Conservation (phyloP, 2,797 vertebrate genomes). For the Moxostoma hubbsi region DNA sequence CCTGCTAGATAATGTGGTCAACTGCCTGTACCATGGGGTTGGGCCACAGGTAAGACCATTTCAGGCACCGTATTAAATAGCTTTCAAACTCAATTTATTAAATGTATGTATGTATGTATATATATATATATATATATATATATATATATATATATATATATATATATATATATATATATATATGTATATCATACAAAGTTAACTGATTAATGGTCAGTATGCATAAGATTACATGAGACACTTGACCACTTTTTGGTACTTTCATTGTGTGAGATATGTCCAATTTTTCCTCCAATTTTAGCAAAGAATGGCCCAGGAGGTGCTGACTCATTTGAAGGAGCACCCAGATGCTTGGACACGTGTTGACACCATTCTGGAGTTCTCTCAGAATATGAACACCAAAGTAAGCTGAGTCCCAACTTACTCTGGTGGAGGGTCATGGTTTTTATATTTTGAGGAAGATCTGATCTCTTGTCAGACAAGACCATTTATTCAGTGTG, state of each 20-base stretch:
- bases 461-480: constrained; percentile 75
- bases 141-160: too few relatives aligned
- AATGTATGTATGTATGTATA: too few relatives aligned
- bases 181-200: too few relatives aligned
- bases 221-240: background rate
- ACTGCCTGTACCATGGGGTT: constrained; percentile 98
- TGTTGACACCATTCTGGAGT: constrained; percentile 99
- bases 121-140: too few relatives aligned
- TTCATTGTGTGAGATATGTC: background rate
- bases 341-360: constrained; percentile 99
- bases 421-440: constrained; percentile 60
- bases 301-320: constrained; percentile 99
- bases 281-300: constrained; percentile 65
- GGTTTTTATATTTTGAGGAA: constrained; percentile 88
- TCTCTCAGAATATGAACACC: constrained; percentile 99
- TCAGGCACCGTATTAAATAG: background rate
- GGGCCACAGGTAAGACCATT: constrained; percentile 88
- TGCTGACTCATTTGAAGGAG: constrained; percentile 98
- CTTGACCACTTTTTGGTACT: background rate
- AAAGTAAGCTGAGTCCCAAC: constrained; percentile 87
- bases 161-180: too few relatives aligned
- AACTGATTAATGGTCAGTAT: too few relatives aligned
- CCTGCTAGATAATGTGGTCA: constrained; percentile 98
- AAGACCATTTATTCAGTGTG: background rate
- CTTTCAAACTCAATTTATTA: too few relatives aligned